Evolutionary conservation across 1,140 invertebrate species (phyloP).

Genomic region (Drosophila guanche): DNA sequence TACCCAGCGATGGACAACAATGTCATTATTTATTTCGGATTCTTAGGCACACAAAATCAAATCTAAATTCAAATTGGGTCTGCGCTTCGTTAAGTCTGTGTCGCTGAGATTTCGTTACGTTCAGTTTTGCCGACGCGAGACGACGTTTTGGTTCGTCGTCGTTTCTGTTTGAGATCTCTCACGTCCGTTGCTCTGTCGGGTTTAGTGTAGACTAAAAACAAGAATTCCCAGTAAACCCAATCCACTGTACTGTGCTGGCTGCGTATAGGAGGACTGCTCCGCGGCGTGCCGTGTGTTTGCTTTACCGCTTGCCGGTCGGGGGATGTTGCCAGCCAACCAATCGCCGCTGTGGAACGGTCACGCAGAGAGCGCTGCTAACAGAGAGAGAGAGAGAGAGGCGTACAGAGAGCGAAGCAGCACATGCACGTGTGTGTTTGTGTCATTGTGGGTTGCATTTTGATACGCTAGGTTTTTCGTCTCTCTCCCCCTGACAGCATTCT

Average conservation of each 20-base stretch:
- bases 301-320: slow-evolving; percentile 4
- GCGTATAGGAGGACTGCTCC: slow-evolving; percentile 1
- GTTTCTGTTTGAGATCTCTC: slow-evolving; percentile 34
- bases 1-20: too few species aligned
- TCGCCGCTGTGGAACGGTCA: slow-evolving; percentile 56
- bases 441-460: slow-evolving; percentile 79
- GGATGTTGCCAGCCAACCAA: slow-evolving; percentile 45
- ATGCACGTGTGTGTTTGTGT: background rate
- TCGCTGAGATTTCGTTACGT: slow-evolving; percentile 3
- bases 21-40: too few species aligned
- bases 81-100: slow-evolving; percentile 13
- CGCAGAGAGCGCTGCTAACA: too few species aligned
- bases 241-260: slow-evolving; percentile 36
- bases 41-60: too few species aligned
- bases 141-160: slow-evolving; percentile 26
- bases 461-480: slow-evolving; percentile 64
- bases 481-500: too few species aligned
- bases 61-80: slow-evolving; percentile 26
- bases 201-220: slow-evolving; percentile 78
- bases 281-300: slow-evolving; percentile 2
- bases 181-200: slow-evolving; percentile 74
- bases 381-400: slow-evolving; percentile 4
- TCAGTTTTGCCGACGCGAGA: slow-evolving; percentile 45
- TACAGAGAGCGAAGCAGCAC: too few species aligned
- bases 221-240: slow-evolving; percentile 64